Evolutionary conservation across 2,113 vertebrate species (phyloP).

Genomic region (Alces alces): DNA sequence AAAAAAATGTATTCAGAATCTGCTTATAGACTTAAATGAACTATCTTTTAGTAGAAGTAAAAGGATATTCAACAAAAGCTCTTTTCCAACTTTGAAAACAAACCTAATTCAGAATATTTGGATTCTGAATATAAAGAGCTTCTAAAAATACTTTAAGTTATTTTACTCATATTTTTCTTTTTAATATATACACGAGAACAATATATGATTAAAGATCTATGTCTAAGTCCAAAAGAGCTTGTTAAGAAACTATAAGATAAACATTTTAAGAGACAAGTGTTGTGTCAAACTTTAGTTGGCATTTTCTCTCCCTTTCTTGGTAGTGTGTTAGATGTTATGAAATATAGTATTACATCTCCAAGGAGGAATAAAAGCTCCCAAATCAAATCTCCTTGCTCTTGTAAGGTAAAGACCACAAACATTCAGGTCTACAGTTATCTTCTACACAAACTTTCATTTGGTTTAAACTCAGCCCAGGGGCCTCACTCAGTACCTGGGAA

Average conservation of each 20-base stretch:
- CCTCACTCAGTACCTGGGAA: not conserved
- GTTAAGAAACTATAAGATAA: slow-evolving; percentile 2
- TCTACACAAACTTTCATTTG: not conserved
- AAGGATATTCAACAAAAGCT: slow-evolving; percentile 25
- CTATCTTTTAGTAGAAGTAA: not conserved
- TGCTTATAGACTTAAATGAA: not conserved
- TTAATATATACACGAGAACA: not conserved
- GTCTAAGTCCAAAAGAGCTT: not conserved
- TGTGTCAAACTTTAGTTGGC: not conserved
- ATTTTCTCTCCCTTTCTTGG: not conserved
- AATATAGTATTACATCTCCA: not conserved
- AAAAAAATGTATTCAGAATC: not conserved
- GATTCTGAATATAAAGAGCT: not conserved
- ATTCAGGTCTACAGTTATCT: not conserved
- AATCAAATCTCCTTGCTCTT: not conserved
- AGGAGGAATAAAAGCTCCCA: not conserved
- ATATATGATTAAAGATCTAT: slow-evolving; percentile 8
- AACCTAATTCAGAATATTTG: slow-evolving; percentile 28
- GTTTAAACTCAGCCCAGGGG: not conserved
- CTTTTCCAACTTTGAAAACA: slow-evolving; percentile 20
- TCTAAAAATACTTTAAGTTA: slow-evolving; percentile 33
- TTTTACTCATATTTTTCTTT: slow-evolving; percentile 30
- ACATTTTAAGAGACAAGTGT: not conserved
- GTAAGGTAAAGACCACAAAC: not conserved
- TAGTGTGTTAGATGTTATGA: not conserved